Conservation (phyloP, 2,113 vertebrate species). For the Elachura formosa region DNA sequence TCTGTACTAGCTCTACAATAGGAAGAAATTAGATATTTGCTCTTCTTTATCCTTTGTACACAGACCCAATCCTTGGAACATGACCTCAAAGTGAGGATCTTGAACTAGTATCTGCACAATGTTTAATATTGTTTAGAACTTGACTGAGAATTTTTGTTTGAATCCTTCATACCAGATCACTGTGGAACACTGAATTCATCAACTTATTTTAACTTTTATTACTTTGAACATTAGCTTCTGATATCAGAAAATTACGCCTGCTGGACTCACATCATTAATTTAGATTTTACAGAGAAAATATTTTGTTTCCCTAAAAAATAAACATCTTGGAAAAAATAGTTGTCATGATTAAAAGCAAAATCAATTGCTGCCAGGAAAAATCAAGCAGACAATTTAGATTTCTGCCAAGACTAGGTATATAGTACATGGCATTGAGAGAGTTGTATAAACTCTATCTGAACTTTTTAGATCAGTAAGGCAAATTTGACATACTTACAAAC, state of each 20-base stretch:
- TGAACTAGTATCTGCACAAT: not conserved
- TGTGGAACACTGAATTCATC: not conserved
- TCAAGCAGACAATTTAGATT: not conserved
- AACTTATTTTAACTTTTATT: not conserved
- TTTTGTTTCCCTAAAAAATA: not conserved
- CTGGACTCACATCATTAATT: not conserved
- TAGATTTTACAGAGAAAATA: not conserved
- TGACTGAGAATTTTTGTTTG: not conserved
- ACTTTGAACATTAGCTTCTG: not conserved
- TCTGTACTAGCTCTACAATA: not conserved
- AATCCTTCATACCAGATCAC: not conserved
- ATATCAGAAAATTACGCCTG: not conserved
- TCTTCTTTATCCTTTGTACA: not conserved
- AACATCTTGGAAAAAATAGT: not conserved
- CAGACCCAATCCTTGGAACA: not conserved
- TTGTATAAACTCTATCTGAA: not conserved
- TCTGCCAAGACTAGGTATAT: not conserved
- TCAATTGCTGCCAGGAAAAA: not conserved
- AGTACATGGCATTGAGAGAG: not conserved
- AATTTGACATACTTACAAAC: not conserved
- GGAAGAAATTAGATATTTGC: not conserved
- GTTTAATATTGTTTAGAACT: not conserved
- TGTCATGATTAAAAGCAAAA: not conserved
- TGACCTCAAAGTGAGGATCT: not conserved
- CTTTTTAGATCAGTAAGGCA: not conserved